A percentile compares a stretch with the other conserved stretches of the same genome.
Evolutionary conservation across 2,888 invertebrate species (phyloP).

Genomic region (Blastobasis lacticolella): DNA sequence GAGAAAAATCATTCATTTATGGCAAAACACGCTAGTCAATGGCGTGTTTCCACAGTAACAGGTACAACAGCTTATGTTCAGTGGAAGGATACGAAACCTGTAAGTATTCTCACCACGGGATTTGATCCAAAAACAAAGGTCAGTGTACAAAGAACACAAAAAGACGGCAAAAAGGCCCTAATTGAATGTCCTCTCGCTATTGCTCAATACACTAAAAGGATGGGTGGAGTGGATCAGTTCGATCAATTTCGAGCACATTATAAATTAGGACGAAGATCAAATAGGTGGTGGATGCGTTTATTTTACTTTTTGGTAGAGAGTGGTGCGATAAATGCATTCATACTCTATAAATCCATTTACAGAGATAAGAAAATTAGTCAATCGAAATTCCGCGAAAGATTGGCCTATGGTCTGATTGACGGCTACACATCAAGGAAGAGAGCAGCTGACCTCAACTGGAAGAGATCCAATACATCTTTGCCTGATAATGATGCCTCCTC

Average conservation of each 20-base stretch:
- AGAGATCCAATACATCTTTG: background rate
- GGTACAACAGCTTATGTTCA: slow-evolving; percentile 16
- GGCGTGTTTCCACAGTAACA: slow-evolving; percentile 11
- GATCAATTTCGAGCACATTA: slow-evolving; percentile 10
- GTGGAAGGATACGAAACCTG: slow-evolving; percentile 20
- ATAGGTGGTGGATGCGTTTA: slow-evolving; percentile 18
- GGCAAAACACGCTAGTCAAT: slow-evolving; percentile 15
- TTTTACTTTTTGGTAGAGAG: slow-evolving; percentile 21
- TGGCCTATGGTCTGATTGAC: slow-evolving; percentile 18
- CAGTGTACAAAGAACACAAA: slow-evolving; percentile 9
- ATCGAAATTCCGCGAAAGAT: slow-evolving; percentile 18
- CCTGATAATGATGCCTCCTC: too few species aligned
- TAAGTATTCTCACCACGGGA: slow-evolving; percentile 17
- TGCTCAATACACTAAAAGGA: slow-evolving; percentile 15
- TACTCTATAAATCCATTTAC: slow-evolving; percentile 9
- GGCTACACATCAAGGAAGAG: slow-evolving; percentile 8
- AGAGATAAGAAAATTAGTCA: slow-evolving; percentile 13
- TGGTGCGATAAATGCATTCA: slow-evolving; percentile 19
- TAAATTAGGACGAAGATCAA: slow-evolving; percentile 17
- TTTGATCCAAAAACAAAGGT: slow-evolving; percentile 19
- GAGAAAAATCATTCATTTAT: slow-evolving; percentile 10
- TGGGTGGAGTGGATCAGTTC: slow-evolving; percentile 20
- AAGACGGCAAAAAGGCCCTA: slow-evolving; percentile 14
- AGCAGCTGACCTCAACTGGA: background rate
- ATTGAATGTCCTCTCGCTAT: slow-evolving; percentile 11